These are phyloP conservation scores for Drosophila robusta DNA, from an alignment of 2,888 invertebrate genomes.

Conservation along the genomic window DNA sequence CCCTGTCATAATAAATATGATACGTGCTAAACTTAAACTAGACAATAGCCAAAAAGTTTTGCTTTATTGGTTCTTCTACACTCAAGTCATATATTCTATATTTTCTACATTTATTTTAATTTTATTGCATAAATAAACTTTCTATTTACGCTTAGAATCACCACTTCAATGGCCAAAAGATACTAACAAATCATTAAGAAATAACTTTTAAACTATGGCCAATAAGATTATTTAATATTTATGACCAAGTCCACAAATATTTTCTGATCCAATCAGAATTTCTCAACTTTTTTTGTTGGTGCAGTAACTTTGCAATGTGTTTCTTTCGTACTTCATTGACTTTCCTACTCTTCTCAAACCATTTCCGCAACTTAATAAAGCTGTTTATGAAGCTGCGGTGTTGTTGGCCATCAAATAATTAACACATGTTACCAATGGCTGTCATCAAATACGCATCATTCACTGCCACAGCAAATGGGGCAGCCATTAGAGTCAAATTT, in stretches of 20 bases:
- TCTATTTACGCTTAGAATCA: neutral
- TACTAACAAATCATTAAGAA: constrained; percentile 3
- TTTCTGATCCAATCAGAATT: neutral
- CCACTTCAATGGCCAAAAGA: neutral
- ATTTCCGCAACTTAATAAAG: neutral
- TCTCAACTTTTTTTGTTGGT: neutral
- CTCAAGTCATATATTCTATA: neutral
- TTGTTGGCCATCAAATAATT: constrained; percentile 16
- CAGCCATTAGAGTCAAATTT: constrained; percentile 40
- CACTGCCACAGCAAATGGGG: constrained; percentile 16
- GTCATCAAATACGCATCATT: constrained; percentile 25
- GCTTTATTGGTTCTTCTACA: neutral
- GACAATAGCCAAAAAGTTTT: neutral
- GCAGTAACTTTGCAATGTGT: neutral
- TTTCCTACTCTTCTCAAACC: neutral
- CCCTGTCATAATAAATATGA: neutral
- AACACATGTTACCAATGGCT: constrained; percentile 11
- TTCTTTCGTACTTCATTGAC: neutral
- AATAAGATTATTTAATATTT: neutral
- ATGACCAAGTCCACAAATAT: neutral
- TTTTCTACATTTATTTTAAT: neutral
- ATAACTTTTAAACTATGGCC: neutral
- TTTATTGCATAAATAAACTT: constrained; percentile 2
- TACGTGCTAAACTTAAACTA: neutral
- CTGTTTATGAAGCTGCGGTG: neutral